Percentiles rank a stretch among this genome's conserved stretches.
Conservation (phyloP, 2,888 invertebrate species). For the Epistrophella euchroma region DNA sequence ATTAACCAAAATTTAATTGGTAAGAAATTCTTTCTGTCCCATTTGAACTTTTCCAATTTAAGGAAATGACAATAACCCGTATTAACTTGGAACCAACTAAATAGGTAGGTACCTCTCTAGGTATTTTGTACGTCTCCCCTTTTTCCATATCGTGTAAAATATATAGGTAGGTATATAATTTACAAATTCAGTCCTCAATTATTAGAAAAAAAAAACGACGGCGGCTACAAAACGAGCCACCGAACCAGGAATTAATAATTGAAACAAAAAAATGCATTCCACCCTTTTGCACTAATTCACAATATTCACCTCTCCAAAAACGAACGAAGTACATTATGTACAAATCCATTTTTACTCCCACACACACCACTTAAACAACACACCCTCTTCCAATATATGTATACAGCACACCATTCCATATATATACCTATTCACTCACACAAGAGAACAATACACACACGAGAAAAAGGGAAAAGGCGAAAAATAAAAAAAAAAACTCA, state of each 20-base stretch:
- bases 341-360: constrained; percentile 41
- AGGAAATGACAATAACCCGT: too few species aligned
- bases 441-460: constrained; percentile 47
- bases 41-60: too few species aligned
- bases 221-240: neutral
- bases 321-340: constrained; percentile 5
- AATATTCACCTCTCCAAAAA: constrained; percentile 49
- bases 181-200: constrained; percentile 6
- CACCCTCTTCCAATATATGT: constrained; percentile 49
- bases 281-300: constrained; percentile 65
- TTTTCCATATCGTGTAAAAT: neutral
- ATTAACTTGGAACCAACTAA: too few species aligned
- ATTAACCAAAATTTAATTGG: too few species aligned
- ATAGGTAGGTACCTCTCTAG: neutral
- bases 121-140: neutral
- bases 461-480: constrained; percentile 41
- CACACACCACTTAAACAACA: constrained; percentile 39
- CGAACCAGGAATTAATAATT: constrained; percentile 18
- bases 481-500: constrained; percentile 85
- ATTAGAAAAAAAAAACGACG: constrained; percentile 19
- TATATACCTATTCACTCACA: constrained; percentile 4
- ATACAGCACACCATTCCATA: constrained; percentile 22
- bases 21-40: too few species aligned
- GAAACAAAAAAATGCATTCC: constrained; percentile 64
- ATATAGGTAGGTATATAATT: neutral